phyloP scores from a whole-genome alignment of 2,888 invertebrate genomes.

The Drosophila sordidapex region DNA sequence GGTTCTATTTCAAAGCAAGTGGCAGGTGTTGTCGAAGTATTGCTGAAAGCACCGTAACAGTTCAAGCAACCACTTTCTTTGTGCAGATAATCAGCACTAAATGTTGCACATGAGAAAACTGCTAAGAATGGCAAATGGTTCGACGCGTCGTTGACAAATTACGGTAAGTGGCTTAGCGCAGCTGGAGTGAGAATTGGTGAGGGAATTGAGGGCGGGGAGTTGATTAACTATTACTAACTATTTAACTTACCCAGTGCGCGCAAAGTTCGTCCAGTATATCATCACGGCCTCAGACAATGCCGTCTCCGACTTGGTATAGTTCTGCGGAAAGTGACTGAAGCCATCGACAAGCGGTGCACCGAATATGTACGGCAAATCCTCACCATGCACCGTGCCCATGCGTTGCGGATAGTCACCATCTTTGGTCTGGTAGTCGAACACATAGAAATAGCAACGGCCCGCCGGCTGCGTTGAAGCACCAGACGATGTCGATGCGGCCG shows the following conservation, averaged over 20 bases:
- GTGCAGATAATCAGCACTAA: conserved; percentile 61
- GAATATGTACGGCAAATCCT: conserved; percentile 95
- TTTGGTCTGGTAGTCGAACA: conserved; percentile 96
- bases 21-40: conserved; percentile 48
- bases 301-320: conserved; percentile 94
- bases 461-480: conserved; percentile 80
- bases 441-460: conserved; percentile 95
- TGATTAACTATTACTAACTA: neutral
- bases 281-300: conserved; percentile 95
- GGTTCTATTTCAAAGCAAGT: conserved; percentile 22
- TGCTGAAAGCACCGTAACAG: conserved; percentile 16
- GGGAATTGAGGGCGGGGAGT: neutral
- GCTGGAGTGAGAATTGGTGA: neutral
- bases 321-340: conserved; percentile 92
- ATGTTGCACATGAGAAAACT: conserved; percentile 51
- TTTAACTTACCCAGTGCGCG: conserved; percentile 92
- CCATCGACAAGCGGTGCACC: conserved; percentile 95
- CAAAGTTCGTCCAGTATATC: conserved; percentile 94
- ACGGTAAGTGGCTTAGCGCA: conserved; percentile 40
- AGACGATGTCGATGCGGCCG: conserved; percentile 74
- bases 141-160: conserved; percentile 39
- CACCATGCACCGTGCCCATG: conserved; percentile 96
- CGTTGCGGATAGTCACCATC: conserved; percentile 96
- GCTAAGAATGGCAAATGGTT: conserved; percentile 25
- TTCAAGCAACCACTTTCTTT: conserved; percentile 21